Evolutionary conservation across 2,888 invertebrate species (phyloP), one percentile per base, ranked within the genome.

Genomic region (Melieria picta): DNA sequence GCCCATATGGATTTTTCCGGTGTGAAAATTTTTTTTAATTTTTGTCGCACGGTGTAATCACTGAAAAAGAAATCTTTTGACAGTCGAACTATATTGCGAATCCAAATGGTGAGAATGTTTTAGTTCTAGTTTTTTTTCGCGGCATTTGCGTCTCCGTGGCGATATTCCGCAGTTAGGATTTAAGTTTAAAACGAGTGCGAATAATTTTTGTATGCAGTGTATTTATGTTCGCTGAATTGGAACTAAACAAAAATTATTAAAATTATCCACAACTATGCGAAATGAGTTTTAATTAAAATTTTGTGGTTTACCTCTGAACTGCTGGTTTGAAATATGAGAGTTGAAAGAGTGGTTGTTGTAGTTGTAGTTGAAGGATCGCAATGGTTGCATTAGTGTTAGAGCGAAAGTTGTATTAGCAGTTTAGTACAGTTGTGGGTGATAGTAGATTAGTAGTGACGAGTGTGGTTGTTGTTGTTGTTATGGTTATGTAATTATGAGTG

Each of bases 241-340:
- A 65, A 65, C 10, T 9, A 52, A 60, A 10, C 43, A 45, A 60
- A 60, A 60, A 9, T 60, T 42, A 11, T 60, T 42, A 60, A 42
- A 45, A 60, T 60, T 52, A 52, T n/a, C 4, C 43, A 60, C 43
- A 43, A 30, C 2, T 30, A 74, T 65, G 56, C 13, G 46, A 64
- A 72, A 70, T 70, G 74, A 75, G 71, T 72, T 75, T 69, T 74
- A 75, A 71, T 77, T 77, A 80, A 79, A 77, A 76, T 79, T 80
- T 80, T 78, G 77, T 82, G 77, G 79, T 84, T 85, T 85, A 85
- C 85, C 85, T 85, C 85, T 75, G 85, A 85, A 81, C 85, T 85
- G 82, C 78, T 74, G 65, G 72, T 74, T 76, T 75, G 71, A 71
- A 60, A 68, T 72, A 60, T 7, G 16, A 7, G 43, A 61, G 65